A percentile compares a stretch with the other conserved stretches of the same genome.
Evolutionary conservation across 2,797 vertebrate genomes (phyloP).

Genomic region (Gallinago nigripennis): DNA sequence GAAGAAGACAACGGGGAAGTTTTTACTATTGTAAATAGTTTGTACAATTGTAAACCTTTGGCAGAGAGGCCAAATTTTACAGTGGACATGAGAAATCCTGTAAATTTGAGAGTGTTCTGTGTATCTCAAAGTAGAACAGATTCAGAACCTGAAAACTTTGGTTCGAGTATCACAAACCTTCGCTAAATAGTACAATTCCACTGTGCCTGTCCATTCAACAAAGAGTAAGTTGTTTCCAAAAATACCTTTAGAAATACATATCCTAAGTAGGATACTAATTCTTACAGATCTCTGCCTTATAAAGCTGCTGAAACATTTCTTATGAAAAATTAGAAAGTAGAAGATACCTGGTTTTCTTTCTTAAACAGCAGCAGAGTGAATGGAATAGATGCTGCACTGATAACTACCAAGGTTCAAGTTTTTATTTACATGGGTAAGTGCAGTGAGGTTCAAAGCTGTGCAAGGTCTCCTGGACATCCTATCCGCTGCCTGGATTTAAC

Average conservation of each 20-base stretch:
- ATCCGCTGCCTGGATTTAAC: neutral
- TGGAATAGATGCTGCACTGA: neutral
- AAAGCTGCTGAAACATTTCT: neutral
- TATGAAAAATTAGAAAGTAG: neutral
- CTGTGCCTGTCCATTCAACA: neutral
- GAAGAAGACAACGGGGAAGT: neutral
- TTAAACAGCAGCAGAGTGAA: neutral
- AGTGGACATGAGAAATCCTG: neutral
- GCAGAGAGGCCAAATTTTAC: neutral
- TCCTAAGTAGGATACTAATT: neutral
- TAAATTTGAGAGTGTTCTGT: neutral
- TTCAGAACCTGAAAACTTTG: neutral
- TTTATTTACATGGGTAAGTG: neutral
- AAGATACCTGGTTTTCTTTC: neutral
- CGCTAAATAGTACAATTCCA: neutral
- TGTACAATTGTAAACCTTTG: neutral
- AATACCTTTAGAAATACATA: neutral
- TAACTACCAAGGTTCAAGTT: neutral
- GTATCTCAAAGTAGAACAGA: neutral
- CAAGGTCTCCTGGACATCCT: neutral
- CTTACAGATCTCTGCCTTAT: neutral
- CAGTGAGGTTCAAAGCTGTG: neutral
- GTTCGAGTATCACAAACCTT: neutral
- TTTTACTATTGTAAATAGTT: neutral
- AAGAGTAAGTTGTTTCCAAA: neutral